These are phyloP conservation scores for Triplophysa bombifrons DNA, from an alignment of 2,797 vertebrate genomes.

Conservation along the genomic window DNA sequence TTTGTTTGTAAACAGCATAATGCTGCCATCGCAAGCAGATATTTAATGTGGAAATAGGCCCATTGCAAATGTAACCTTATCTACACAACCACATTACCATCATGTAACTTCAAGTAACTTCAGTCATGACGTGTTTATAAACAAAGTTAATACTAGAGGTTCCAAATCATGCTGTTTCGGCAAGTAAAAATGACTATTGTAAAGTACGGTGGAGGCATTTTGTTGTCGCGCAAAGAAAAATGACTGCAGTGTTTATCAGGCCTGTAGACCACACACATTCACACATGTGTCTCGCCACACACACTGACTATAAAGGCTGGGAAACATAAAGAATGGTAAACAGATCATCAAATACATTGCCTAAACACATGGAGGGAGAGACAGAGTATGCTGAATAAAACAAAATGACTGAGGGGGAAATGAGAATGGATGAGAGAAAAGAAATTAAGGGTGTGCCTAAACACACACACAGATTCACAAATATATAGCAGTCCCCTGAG, in stretches of 20 bases:
- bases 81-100: slow-evolving; percentile 22
- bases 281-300: background rate
- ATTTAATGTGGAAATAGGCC: slow-evolving; percentile 66
- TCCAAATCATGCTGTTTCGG: slow-evolving; percentile 21
- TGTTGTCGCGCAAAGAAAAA: slow-evolving; percentile 16
- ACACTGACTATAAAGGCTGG: slow-evolving; percentile 21
- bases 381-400: background rate
- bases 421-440: background rate
- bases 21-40: slow-evolving; percentile 11
- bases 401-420: slow-evolving; percentile 5
- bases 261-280: slow-evolving; percentile 48
- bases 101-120: too few relatives aligned
- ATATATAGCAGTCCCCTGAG: slow-evolving; percentile 25
- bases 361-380: slow-evolving; percentile 6
- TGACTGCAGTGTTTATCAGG: slow-evolving; percentile 15
- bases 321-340: slow-evolving; percentile 9
- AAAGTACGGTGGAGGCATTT: slow-evolving; percentile 11
- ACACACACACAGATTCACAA: slow-evolving; percentile 20
- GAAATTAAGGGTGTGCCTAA: slow-evolving; percentile 28
- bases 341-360: slow-evolving; percentile 18
- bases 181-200: slow-evolving; percentile 9
- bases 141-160: background rate
- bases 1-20: slow-evolving; percentile 48
- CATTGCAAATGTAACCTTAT: slow-evolving; percentile 56
- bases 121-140: slow-evolving; percentile 12